phyloP scores from a whole-genome alignment of 30 jellyfish, hydroid and myxozoan species.

The Aurelia coerulea region DNA sequence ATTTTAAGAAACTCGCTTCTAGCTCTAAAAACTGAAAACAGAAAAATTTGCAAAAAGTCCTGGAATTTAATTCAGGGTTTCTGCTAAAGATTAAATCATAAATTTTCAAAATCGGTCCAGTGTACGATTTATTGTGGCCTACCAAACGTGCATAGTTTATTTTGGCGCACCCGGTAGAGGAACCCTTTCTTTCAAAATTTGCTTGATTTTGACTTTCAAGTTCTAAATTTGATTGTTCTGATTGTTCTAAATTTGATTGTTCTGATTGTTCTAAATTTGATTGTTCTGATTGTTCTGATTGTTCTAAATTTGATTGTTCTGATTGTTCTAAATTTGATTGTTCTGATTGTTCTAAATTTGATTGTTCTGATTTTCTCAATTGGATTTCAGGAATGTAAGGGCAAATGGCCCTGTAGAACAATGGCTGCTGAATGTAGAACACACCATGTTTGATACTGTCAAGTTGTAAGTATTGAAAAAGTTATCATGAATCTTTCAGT shows the following conservation, averaged over 20 bases:
- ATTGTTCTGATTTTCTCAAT: neutral
- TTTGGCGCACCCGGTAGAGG: too few species aligned
- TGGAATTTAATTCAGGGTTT: too few species aligned
- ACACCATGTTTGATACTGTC: constrained; percentile 80
- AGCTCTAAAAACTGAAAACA: too few species aligned
- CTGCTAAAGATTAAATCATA: too few species aligned
- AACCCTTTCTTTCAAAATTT: too few species aligned
- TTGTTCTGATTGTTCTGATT: neutral
- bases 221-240: neutral
- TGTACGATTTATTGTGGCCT: too few species aligned
- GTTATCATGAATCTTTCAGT: too few species aligned
- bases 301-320: neutral
- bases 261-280: neutral
- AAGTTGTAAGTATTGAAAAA: constrained; percentile 32
- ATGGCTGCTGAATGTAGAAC: constrained; percentile 83
- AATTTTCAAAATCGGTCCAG: too few species aligned
- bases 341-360: neutral
- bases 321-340: neutral
- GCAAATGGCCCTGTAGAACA: constrained; percentile 90
- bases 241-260: neutral
- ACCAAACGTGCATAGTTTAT: too few species aligned
- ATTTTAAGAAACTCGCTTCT: too few species aligned
- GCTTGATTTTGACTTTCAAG: neutral
- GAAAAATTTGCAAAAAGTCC: too few species aligned
- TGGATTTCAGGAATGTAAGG: constrained; percentile 45